Evolutionary conservation across 37 sponge, comb jelly and placozoan genomes (phyloP).

Genomic region (Halichondria panicea): DNA sequence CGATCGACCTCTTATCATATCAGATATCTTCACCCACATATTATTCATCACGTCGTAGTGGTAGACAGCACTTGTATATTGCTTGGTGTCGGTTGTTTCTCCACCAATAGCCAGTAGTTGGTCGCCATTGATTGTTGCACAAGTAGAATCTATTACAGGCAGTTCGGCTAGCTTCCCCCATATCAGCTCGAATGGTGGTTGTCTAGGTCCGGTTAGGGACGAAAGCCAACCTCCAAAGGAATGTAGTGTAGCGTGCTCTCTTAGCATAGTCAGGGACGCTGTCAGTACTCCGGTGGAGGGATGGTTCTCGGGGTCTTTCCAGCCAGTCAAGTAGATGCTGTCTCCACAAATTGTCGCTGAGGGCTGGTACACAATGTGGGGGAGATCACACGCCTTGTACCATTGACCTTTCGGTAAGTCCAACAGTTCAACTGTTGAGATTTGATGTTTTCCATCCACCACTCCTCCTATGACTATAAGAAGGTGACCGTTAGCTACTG

Average conservation of each 20-base stretch:
- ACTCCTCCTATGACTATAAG: constrained; percentile 13
- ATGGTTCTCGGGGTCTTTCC: background rate
- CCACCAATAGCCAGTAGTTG: background rate
- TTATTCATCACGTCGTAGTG: background rate
- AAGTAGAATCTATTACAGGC: background rate
- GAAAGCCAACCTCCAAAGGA: too few species aligned
- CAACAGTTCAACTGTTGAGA: constrained; percentile 8
- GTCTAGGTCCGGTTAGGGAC: too few species aligned
- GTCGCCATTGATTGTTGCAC: background rate
- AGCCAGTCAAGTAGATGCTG: background rate
- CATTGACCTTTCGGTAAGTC: background rate
- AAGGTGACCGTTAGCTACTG: background rate
- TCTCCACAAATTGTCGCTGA: background rate
- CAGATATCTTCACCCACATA: background rate
- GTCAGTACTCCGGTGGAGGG: too few species aligned
- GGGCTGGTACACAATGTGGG: background rate
- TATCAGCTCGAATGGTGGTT: too few species aligned
- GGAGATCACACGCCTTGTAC: background rate
- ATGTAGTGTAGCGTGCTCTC: background rate
- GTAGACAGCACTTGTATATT: background rate
- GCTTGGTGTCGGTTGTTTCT: background rate
- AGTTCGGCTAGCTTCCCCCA: background rate
- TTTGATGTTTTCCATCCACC: background rate
- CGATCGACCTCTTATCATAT: background rate
- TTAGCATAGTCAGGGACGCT: background rate